These are phyloP conservation scores for Orchestes rusci DNA, from an alignment of 2,888 invertebrate genomes.

Conservation along the genomic window DNA sequence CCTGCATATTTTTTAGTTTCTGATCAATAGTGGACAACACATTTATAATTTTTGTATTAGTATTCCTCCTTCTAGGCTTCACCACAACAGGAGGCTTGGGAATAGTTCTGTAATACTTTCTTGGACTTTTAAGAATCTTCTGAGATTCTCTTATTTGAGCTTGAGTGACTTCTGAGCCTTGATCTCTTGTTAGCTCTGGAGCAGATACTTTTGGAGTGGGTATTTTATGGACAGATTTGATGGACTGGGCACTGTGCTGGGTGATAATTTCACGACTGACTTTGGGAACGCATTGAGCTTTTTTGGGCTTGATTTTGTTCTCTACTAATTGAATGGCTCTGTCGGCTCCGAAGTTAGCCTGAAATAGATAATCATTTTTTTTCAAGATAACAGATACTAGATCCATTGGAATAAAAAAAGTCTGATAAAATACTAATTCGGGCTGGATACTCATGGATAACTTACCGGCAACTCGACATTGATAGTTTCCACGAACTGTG, in stretches of 20 bases:
- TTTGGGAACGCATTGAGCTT: neutral
- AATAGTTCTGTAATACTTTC: neutral
- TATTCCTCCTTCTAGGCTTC: neutral
- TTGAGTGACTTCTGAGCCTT: neutral
- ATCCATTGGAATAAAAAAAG: neutral
- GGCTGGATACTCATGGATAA: too few relatives aligned
- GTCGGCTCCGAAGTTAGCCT: conserved; percentile 15
- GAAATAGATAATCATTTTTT: too few relatives aligned
- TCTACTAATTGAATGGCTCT: conserved; percentile 14
- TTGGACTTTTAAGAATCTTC: conserved; percentile 1
- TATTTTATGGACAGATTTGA: neutral
- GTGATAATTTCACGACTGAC: conserved; percentile 7
- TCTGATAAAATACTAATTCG: neutral
- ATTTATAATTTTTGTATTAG: conserved; percentile 11
- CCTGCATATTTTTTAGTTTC: conserved; percentile 15
- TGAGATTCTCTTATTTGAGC: conserved; percentile 1
- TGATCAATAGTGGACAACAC: conserved; percentile 10
- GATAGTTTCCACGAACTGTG: conserved; percentile 13
- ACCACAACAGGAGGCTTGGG: conserved; percentile 1
- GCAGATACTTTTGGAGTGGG: neutral
- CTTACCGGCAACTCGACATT: conserved; percentile 17
- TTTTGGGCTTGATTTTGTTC: conserved; percentile 19
- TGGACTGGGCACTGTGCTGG: neutral
- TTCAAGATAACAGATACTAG: neutral
- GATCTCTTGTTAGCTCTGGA: neutral